Conservation (phyloP, 35 echinoderm and acorn worm species). For the Diadema setosum region DNA sequence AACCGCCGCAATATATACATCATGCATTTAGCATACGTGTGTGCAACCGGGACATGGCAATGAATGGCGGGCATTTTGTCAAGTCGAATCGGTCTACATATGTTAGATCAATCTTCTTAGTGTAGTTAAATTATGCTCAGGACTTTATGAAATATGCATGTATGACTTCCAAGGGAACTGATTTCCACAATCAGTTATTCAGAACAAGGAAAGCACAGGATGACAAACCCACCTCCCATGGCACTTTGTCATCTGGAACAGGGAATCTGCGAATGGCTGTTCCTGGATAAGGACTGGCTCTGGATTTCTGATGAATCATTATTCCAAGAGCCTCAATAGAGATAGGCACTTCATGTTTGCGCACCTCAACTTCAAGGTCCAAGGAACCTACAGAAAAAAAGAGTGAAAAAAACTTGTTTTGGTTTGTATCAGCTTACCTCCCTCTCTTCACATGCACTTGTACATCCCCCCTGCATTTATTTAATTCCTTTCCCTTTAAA, state of each 20-base stretch:
- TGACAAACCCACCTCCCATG: constrained; percentile 75
- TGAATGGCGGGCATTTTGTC: too few relatives aligned
- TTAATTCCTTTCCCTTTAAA: not conserved
- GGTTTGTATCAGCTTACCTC: not conserved
- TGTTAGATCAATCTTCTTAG: too few relatives aligned
- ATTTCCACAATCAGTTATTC: too few relatives aligned
- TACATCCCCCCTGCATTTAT: not conserved
- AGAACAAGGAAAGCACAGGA: not conserved
- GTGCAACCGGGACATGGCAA: too few relatives aligned
- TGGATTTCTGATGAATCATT: constrained; percentile 68
- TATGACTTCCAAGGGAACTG: too few relatives aligned
- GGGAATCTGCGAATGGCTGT: constrained; percentile 70
- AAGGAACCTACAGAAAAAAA: not conserved
- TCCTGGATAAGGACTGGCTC: constrained; percentile 84
- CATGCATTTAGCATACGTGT: too few relatives aligned
- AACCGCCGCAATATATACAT: too few relatives aligned
- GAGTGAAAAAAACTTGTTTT: not conserved
- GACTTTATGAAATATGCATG: too few relatives aligned
- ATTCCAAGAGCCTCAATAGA: constrained; percentile 88
- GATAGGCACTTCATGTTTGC: constrained; percentile 56
- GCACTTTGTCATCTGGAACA: constrained; percentile 71
- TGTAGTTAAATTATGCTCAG: too few relatives aligned
- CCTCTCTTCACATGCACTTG: not conserved
- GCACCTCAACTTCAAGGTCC: constrained; percentile 40
- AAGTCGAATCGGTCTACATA: too few relatives aligned